These are phyloP conservation scores for Sinocyclocheilus grahami DNA, from an alignment of 2,113 vertebrate species.

Conservation along the genomic window DNA sequence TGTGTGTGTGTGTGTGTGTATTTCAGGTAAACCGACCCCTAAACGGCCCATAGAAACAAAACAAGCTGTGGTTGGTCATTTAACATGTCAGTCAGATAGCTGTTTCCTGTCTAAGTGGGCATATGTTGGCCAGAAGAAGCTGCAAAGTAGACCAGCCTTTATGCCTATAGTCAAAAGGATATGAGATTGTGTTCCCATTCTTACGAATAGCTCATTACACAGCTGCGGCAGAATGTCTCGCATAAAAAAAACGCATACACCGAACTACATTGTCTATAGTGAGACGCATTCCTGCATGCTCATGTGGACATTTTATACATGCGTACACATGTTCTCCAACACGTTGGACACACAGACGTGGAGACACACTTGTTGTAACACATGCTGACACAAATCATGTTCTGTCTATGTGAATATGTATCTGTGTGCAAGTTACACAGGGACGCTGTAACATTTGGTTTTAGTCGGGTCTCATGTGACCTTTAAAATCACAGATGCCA, in stretches of 20 bases:
- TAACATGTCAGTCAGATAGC: not conserved
- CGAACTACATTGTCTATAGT: not conserved
- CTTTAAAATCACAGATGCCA: conserved; percentile 30
- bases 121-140: not conserved
- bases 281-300: conserved; percentile 7
- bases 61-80: not conserved
- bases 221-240: not conserved
- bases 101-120: not conserved
- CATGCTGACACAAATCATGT: conserved; percentile 29
- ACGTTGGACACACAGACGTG: not conserved
- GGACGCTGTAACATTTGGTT: conserved; percentile 29
- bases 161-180: not conserved
- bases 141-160: not conserved
- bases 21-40: not conserved
- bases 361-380: conserved; percentile 11
- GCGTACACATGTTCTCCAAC: not conserved
- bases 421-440: not conserved
- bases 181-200: not conserved
- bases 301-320: not conserved
- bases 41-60: not conserved
- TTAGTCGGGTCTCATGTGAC: conserved; percentile 19
- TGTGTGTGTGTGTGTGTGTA: too few species aligned
- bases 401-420: conserved; percentile 17
- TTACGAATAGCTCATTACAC: conserved; percentile 16
- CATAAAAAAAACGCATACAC: conserved; percentile 13